A percentile compares a stretch with the other conserved stretches of the same genome.
Conservation (phyloP, 2,113 vertebrate genomes). For the Cynopterus brachyotis region DNA sequence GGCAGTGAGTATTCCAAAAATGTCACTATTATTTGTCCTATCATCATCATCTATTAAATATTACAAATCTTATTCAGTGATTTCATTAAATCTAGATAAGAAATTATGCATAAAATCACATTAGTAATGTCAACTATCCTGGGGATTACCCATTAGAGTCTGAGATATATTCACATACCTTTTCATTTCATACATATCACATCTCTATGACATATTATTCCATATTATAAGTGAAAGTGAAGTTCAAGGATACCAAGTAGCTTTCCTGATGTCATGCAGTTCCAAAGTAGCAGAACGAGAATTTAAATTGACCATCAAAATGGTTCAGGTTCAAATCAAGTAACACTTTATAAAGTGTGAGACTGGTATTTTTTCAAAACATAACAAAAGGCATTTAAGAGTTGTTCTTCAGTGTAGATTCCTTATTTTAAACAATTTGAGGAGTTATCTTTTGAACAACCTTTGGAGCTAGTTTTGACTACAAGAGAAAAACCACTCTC, state of each 20-base stretch:
- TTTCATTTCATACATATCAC: not conserved
- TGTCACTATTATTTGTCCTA: not conserved
- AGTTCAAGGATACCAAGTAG: not conserved
- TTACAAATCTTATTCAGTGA: not conserved
- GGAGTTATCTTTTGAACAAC: not conserved
- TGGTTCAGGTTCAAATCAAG: not conserved
- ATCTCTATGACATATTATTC: not conserved
- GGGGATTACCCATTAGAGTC: not conserved
- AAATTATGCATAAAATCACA: not conserved
- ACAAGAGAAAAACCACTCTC: not conserved
- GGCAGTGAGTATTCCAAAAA: not conserved
- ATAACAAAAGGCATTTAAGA: not conserved
- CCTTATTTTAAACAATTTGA: not conserved
- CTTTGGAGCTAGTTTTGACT: not conserved
- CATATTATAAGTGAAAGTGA: not conserved
- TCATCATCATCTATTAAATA: not conserved
- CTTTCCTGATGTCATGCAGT: not conserved
- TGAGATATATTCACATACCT: not conserved
- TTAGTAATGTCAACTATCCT: not conserved
- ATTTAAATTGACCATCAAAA: not conserved
- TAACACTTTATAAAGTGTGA: not conserved
- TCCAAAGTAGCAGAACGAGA: not conserved
- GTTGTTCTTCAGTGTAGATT: not conserved
- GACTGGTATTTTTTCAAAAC: slow-evolving; percentile 2
- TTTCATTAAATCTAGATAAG: not conserved